phyloP scores from a whole-genome alignment of 2,113 vertebrate genomes.

The Xiphias gladius region DNA sequence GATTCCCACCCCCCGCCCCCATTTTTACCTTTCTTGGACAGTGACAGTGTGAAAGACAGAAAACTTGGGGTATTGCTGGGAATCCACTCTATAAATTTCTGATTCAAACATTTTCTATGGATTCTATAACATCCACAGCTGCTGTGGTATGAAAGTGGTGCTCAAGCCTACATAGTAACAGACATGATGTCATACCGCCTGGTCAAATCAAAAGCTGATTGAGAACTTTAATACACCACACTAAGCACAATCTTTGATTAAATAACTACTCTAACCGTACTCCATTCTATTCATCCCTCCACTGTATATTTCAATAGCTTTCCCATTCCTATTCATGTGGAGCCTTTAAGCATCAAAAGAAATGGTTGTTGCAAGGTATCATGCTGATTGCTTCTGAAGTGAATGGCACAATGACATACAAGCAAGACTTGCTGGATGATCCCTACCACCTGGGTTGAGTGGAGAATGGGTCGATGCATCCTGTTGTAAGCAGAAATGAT shows the following conservation, averaged over 20 bases:
- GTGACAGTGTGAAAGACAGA: too few relatives aligned
- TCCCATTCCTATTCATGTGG: slow-evolving; percentile 22
- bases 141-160: background rate
- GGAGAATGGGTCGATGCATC: slow-evolving; percentile 49
- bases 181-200: slow-evolving; percentile 10
- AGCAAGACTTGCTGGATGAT: slow-evolving; percentile 23
- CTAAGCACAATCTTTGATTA: slow-evolving; percentile 25
- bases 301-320: slow-evolving; percentile 33
- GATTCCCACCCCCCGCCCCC: too few relatives aligned
- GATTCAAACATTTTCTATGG: background rate
- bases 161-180: background rate
- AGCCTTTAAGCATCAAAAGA: slow-evolving; percentile 46
- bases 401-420: slow-evolving; percentile 36
- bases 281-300: slow-evolving; percentile 28
- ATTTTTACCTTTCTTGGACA: too few relatives aligned
- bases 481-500: slow-evolving; percentile 61
- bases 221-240: slow-evolving; percentile 4
- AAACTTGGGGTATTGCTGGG: background rate
- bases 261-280: background rate
- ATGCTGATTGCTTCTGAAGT: slow-evolving; percentile 32
- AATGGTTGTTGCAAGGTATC: slow-evolving; percentile 28
- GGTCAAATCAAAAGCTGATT: slow-evolving; percentile 37
- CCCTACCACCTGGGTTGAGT: slow-evolving; percentile 2
- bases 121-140: background rate
- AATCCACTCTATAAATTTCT: background rate